These are phyloP conservation scores for Pitangus sulphuratus DNA, from an alignment of 2,797 vertebrate genomes.

Conservation along the genomic window DNA sequence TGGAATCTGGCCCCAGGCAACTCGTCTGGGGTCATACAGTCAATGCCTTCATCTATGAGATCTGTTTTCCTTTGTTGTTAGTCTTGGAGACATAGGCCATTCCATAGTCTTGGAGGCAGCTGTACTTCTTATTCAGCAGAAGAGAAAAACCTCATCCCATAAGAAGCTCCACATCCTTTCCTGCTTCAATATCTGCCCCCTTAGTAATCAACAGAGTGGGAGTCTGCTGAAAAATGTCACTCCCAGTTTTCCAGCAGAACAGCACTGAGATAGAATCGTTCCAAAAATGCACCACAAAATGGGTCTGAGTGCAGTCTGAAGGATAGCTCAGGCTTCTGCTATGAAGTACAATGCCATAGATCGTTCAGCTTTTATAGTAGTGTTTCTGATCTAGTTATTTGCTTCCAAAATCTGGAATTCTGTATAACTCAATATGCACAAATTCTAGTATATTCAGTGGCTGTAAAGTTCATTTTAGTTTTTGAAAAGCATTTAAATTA, in stretches of 20 bases:
- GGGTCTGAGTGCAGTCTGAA: neutral
- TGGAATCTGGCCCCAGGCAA: constrained; percentile 6
- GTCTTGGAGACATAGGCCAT: neutral
- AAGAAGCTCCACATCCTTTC: neutral
- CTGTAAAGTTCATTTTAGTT: neutral
- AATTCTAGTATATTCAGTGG: neutral
- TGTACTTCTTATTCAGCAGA: neutral
- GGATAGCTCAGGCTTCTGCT: neutral
- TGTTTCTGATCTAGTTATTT: neutral
- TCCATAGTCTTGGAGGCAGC: neutral
- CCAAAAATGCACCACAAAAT: neutral
- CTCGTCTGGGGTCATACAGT: neutral
- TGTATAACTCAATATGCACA: neutral
- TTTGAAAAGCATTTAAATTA: neutral
- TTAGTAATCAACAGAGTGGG: neutral
- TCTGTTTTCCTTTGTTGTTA: neutral
- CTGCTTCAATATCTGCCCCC: neutral
- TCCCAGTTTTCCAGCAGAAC: neutral
- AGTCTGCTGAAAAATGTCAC: neutral
- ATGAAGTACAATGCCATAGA: neutral
- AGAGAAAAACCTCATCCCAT: neutral
- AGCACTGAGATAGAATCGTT: neutral
- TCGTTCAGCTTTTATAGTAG: neutral
- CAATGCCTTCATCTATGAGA: constrained; percentile 4
- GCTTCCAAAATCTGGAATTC: neutral